Conservation (phyloP, 2,888 invertebrate genomes). For the Nipponacmea schrenckii region DNA sequence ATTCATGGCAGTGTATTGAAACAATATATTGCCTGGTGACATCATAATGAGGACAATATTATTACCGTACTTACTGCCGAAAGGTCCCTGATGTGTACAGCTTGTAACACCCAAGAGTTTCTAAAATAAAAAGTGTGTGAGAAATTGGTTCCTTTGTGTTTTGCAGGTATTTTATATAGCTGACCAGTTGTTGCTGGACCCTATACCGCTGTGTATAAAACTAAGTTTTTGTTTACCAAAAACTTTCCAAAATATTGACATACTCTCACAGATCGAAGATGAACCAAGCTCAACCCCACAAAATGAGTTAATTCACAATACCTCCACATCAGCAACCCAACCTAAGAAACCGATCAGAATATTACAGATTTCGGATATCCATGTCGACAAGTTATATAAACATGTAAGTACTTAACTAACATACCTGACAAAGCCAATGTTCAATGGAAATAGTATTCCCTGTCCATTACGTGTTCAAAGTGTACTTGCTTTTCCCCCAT, state of each 20-base stretch:
- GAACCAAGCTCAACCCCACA: neutral
- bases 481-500: too few species aligned
- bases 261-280: neutral
- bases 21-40: too few species aligned
- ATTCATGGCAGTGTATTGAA: too few species aligned
- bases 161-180: neutral
- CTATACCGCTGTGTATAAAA: conserved; percentile 8
- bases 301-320: too few species aligned
- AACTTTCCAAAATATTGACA: neutral
- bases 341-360: neutral
- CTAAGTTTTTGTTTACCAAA: conserved; percentile 12
- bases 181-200: neutral
- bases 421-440: neutral
- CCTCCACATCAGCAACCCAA: neutral
- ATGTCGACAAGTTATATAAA: conserved; percentile 13
- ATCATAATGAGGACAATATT: too few species aligned
- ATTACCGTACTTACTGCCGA: too few species aligned
- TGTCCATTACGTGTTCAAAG: too few species aligned
- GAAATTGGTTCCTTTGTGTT: neutral
- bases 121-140: too few species aligned
- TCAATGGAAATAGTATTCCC: neutral
- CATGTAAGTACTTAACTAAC: neutral
- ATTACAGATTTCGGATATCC: conserved; percentile 17
- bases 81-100: too few species aligned
- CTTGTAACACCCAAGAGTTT: too few species aligned